phyloP scores from a whole-genome alignment of 2,797 vertebrate species.

The Sardinella longiceps region DNA sequence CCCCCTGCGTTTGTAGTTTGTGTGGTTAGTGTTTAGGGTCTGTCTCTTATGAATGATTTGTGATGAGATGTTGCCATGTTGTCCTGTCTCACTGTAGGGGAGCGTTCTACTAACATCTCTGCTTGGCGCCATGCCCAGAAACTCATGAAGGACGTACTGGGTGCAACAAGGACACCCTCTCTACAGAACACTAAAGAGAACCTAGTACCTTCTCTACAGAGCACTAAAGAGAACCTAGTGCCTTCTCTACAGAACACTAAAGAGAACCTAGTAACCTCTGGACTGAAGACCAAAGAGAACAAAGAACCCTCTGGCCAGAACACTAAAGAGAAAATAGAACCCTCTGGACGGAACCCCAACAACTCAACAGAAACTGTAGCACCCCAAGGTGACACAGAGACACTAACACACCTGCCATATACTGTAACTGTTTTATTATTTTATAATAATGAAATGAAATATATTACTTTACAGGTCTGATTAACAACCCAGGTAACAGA shows the following conservation, averaged over 20 bases:
- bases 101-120: conserved; percentile 45
- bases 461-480: neutral
- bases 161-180: conserved; percentile 38
- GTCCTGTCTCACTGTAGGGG: conserved; percentile 33
- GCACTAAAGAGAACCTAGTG: too few species aligned
- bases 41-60: neutral
- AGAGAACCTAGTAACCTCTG: too few species aligned
- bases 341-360: too few species aligned
- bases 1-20: neutral
- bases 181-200: neutral
- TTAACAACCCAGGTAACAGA: neutral
- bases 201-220: neutral
- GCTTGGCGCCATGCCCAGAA: conserved; percentile 74
- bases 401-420: too few species aligned
- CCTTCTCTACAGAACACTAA: too few species aligned
- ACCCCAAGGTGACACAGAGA: neutral
- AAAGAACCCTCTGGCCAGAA: too few species aligned
- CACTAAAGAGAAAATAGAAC: neutral
- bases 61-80: neutral
- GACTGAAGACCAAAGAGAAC: neutral
- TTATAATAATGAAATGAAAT: neutral
- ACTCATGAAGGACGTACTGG: conserved; percentile 66
- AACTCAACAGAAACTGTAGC: neutral
- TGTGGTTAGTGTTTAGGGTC: neutral
- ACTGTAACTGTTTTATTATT: too few species aligned